phyloP scores from a whole-genome alignment of 2,888 invertebrate species.

The Diachrysia chrysitis region DNA sequence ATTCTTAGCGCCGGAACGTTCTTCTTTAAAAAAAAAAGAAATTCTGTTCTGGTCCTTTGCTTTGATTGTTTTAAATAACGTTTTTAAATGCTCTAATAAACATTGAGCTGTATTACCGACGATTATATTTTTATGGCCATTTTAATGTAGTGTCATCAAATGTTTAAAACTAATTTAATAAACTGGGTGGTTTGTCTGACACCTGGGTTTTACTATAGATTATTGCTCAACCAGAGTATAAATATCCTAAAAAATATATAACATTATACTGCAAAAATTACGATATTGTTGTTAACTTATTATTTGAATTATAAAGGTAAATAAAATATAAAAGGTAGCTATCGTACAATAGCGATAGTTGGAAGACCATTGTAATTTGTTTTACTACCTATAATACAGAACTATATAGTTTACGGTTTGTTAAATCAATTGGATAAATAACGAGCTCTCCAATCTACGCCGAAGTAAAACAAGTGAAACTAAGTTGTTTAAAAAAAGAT shows the following conservation, averaged over 20 bases:
- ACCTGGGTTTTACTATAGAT: background rate
- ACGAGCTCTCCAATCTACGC: conserved; percentile 30
- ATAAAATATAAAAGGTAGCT: too few species aligned
- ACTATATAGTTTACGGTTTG: background rate
- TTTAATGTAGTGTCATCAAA: background rate
- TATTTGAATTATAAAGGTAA: too few species aligned
- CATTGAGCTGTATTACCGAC: background rate
- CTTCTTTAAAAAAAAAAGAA: too few species aligned
- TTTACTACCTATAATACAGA: background rate
- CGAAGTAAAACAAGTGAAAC: conserved; percentile 24
- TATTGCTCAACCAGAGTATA: too few species aligned
- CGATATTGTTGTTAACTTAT: background rate
- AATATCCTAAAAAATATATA: too few species aligned
- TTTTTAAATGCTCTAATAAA: background rate
- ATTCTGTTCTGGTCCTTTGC: background rate
- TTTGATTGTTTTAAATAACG: background rate
- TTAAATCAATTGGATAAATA: conserved; percentile 35
- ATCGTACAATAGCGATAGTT: background rate
- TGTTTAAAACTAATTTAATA: background rate
- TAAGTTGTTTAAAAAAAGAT: conserved; percentile 31
- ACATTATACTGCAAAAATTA: too few species aligned
- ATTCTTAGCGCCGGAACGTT: too few species aligned
- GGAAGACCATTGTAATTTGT: background rate
- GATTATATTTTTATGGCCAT: background rate
- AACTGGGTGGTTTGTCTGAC: background rate